phyloP scores from a whole-genome alignment of 2,797 vertebrate species.

The Podarcis lilfordi region DNA sequence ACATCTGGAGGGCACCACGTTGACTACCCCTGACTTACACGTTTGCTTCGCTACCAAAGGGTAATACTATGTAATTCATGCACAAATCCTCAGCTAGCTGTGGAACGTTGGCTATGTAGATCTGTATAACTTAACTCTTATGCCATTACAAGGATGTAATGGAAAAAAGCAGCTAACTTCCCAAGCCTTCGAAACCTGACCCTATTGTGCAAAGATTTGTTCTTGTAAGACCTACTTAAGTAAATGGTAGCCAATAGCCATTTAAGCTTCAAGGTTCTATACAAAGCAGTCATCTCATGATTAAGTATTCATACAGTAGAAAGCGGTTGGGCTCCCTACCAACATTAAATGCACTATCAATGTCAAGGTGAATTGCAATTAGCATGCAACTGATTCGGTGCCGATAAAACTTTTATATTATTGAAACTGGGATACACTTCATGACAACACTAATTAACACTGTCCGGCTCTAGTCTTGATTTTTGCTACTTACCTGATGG shows the following conservation, averaged over 20 bases:
- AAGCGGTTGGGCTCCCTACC: constrained; percentile 36
- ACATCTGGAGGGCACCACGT: not conserved
- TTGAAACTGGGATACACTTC: not conserved
- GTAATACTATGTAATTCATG: no score
- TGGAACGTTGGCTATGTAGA: not conserved
- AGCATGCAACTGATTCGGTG: constrained; percentile 14
- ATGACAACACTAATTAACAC: not conserved
- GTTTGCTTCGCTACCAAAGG: not conserved
- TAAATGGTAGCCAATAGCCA: constrained; percentile 30
- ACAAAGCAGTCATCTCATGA: constrained; percentile 43
- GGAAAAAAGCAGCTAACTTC: not conserved
- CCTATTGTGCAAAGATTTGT: constrained; percentile 12
- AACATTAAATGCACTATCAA: constrained; percentile 48
- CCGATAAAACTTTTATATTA: constrained; percentile 30
- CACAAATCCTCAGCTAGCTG: not conserved
- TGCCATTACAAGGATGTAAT: not conserved
- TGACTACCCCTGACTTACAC: not conserved
- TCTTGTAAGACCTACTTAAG: constrained; percentile 22
- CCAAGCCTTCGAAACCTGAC: not conserved
- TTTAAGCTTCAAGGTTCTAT: constrained; percentile 31
- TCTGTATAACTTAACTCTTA: not conserved
- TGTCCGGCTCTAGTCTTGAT: constrained; percentile 2
- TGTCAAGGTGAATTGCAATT: constrained; percentile 45
- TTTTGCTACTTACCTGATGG: not conserved
- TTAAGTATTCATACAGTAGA: constrained; percentile 58